Conservation (phyloP, 2,888 invertebrate species). For the Gandaritis pyraliata region DNA sequence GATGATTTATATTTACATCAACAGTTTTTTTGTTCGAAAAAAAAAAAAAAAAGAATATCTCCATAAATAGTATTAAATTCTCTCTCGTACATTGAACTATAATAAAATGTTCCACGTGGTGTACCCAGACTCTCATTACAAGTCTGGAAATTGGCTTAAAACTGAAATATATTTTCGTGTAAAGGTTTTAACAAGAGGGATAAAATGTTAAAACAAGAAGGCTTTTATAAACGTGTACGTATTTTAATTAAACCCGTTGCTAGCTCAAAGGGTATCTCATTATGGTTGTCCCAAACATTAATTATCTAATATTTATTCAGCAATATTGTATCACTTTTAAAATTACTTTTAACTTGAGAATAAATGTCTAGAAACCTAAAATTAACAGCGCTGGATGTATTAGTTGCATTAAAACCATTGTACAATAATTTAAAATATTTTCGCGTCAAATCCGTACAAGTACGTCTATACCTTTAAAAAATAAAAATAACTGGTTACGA, state of each 20-base stretch:
- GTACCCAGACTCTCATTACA: constrained; percentile 7
- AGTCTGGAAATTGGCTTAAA: constrained; percentile 3
- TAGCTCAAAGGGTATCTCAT: constrained; percentile 2
- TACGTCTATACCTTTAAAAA: no score
- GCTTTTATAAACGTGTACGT: background rate
- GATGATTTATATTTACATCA: no score
- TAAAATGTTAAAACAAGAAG: constrained; percentile 7
- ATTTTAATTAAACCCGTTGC: background rate
- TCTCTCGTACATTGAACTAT: background rate
- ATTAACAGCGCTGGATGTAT: no score
- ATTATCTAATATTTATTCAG: background rate
- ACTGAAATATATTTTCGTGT: constrained; percentile 3
- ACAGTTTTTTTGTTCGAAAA: no score
- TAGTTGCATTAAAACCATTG: no score
- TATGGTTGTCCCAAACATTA: background rate
- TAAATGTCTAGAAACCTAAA: no score
- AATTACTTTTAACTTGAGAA: no score
- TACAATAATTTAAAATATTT: no score
- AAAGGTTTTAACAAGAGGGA: background rate
- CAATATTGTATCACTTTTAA: no score
- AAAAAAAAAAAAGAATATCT: no score
- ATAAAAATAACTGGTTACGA: no score
- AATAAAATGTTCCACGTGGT: background rate
- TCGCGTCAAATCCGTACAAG: no score
- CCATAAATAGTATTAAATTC: background rate